Percentiles rank a stretch among this genome's conserved stretches.
Evolutionary conservation across 2,113 vertebrate species (phyloP).

Genomic region (Tapirus terrestris): DNA sequence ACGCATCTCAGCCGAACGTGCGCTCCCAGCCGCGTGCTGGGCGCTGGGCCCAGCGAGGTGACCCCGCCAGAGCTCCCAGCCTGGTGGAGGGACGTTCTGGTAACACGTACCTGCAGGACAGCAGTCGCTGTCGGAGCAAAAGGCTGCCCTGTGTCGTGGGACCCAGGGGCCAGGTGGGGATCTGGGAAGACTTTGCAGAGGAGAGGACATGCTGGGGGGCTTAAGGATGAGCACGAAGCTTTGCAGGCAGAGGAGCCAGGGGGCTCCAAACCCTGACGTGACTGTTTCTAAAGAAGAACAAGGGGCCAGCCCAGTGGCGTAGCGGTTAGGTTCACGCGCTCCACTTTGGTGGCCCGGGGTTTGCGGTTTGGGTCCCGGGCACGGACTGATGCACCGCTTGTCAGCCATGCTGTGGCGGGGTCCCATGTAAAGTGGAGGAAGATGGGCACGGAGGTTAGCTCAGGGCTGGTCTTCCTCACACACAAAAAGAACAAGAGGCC

Average conservation of each 20-base stretch:
- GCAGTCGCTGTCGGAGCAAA: neutral
- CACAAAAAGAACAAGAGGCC: neutral
- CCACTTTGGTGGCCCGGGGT: no score
- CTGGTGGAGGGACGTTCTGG: neutral
- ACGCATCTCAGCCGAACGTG: no score
- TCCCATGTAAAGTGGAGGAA: no score
- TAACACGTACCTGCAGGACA: accelerated
- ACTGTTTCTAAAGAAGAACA: neutral
- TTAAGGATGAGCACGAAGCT: neutral
- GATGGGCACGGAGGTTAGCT: no score
- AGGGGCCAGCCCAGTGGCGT: neutral
- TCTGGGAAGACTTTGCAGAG: neutral
- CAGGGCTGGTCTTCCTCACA: no score
- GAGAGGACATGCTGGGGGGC: accelerated
- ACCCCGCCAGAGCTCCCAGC: neutral
- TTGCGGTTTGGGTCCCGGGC: no score
- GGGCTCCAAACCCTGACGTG: no score
- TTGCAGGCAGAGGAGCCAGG: neutral
- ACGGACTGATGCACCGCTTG: no score
- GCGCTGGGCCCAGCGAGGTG: neutral
- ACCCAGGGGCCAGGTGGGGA: accelerated
- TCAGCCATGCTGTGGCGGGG: no score
- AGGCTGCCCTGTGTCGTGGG: no score
- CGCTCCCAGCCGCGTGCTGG: neutral
- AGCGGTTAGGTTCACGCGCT: no score